These are phyloP conservation scores for Clarias gariepinus DNA, from an alignment of 2,113 vertebrate species.

Conservation along the genomic window DNA sequence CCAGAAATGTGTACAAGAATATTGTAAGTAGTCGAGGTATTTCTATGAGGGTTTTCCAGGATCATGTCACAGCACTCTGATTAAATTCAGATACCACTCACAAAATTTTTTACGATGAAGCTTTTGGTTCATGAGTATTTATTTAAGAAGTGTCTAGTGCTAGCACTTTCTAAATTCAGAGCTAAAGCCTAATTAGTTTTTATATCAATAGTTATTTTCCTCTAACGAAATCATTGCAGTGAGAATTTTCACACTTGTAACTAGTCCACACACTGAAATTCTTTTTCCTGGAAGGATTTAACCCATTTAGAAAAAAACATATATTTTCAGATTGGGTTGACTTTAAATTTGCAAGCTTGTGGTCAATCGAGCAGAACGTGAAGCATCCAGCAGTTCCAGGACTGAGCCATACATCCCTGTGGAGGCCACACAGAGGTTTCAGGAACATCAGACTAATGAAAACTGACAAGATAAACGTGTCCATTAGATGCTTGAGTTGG, in stretches of 20 bases:
- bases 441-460: not conserved
- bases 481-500: slow-evolving; percentile 2
- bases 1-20: not conserved
- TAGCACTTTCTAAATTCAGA: not conserved
- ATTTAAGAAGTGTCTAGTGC: not conserved
- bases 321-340: not conserved
- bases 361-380: not conserved
- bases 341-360: not conserved
- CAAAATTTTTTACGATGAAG: not conserved
- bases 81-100: not conserved
- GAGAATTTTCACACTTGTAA: not conserved
- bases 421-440: not conserved
- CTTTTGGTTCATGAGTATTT: not conserved
- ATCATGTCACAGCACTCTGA: not conserved
- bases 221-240: not conserved
- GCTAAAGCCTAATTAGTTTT: not conserved
- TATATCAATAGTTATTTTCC: no score
- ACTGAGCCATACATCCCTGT: not conserved
- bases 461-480: slow-evolving; percentile 22
- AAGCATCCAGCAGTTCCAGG: not conserved
- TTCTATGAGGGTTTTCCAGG: not conserved
- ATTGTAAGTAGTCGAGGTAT: not conserved
- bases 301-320: not conserved
- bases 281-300: not conserved
- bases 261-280: not conserved